A percentile compares a stretch with the other conserved stretches of the same genome.
These are phyloP conservation scores for Paratilapia polleni DNA, from an alignment of 2,113 vertebrate species.

Conservation along the genomic window DNA sequence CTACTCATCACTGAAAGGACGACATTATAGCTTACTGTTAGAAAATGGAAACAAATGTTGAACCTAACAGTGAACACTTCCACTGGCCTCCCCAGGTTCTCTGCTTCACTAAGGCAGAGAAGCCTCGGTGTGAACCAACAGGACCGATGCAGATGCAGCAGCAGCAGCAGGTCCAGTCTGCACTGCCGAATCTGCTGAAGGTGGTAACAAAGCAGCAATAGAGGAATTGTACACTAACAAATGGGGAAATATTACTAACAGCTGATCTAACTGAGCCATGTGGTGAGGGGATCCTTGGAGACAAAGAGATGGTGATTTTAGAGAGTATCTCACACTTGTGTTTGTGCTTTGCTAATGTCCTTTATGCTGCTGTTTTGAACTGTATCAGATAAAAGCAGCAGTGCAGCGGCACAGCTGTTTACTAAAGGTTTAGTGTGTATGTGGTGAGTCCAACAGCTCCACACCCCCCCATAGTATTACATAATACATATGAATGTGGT, in stretches of 20 bases:
- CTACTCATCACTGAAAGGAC: not conserved
- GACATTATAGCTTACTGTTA: not conserved
- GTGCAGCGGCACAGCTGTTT: rapidly evolving
- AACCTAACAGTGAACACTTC: not conserved
- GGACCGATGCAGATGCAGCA: constrained; percentile 30
- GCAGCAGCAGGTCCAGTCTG: constrained; percentile 42
- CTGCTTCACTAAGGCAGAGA: constrained; percentile 47
- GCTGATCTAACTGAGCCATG: constrained; percentile 10
- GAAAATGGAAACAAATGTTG: not conserved
- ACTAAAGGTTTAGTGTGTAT: not conserved
- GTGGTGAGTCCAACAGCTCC: not conserved
- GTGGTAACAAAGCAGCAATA: constrained; percentile 22
- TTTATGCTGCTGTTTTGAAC: not conserved
- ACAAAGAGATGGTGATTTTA: not conserved
- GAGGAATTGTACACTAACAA: constrained; percentile 12
- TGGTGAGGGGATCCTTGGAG: constrained; percentile 12
- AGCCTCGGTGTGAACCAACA: not conserved
- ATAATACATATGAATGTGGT: not conserved
- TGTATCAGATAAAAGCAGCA: not conserved
- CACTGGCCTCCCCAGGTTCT: constrained; percentile 64
- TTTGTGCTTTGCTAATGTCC: not conserved
- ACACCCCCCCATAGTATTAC: not conserved
- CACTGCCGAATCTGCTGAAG: constrained; percentile 51
- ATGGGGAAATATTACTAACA: constrained; percentile 34
- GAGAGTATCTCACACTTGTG: not conserved